These are phyloP conservation scores for Helicoverpa assulta DNA, from an alignment of 2,888 invertebrate species.

Conservation along the genomic window DNA sequence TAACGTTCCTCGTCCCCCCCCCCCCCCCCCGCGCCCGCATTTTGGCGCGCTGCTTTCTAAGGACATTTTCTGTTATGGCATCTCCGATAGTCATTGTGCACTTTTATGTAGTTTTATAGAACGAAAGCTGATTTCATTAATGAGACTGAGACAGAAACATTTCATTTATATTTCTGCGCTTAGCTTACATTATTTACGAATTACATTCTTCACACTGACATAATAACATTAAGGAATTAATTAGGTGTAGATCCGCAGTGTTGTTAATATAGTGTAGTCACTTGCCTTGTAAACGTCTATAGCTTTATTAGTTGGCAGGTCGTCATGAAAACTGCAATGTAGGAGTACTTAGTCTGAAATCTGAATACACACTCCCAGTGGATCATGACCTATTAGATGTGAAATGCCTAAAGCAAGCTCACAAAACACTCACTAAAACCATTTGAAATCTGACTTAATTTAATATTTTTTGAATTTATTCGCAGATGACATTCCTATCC, in stretches of 20 bases:
- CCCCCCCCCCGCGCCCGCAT: too few species aligned
- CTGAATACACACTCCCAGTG: conserved; percentile 28
- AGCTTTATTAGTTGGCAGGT: conserved; percentile 20
- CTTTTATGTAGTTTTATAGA: conserved; percentile 61
- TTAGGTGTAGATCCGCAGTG: background rate
- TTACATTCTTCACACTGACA: conserved; percentile 61
- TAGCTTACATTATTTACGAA: conserved; percentile 57
- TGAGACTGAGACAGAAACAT: conserved; percentile 60
- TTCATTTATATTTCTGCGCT: conserved; percentile 37
- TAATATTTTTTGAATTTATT: conserved; percentile 58
- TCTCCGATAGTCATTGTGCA: background rate
- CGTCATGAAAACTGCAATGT: conserved; percentile 30
- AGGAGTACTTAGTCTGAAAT: conserved; percentile 19
- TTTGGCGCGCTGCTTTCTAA: too few species aligned
- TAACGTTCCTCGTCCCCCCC: too few species aligned
- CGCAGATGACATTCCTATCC: conserved; percentile 97
- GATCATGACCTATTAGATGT: conserved; percentile 11
- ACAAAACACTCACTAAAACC: conserved; percentile 6
- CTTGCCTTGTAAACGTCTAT: conserved; percentile 19
- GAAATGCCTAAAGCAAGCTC: conserved; percentile 26
- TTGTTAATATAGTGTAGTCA: conserved; percentile 3
- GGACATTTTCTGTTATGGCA: too few species aligned
- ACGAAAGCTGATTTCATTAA: conserved; percentile 68
- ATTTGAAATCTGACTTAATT: conserved; percentile 5
- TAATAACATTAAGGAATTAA: conserved; percentile 9